Percentiles rank a stretch among this genome's conserved stretches.
phyloP scores from a whole-genome alignment of 2,888 invertebrate species.

The Deilephila elpenor region DNA sequence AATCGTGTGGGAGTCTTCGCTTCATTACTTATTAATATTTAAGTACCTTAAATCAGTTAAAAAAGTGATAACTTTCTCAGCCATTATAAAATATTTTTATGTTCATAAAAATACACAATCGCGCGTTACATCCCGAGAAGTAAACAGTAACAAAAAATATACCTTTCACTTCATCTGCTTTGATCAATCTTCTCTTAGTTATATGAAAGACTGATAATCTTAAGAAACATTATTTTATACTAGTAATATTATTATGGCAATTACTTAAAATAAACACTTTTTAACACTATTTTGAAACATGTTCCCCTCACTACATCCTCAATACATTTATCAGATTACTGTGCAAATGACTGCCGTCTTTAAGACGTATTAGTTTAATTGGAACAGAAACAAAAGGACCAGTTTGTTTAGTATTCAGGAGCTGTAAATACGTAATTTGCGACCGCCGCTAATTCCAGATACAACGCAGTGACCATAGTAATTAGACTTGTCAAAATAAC shows the following conservation, averaged over 20 bases:
- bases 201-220: no score
- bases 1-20: no score
- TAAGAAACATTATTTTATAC: no score
- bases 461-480: slow-evolving; percentile 15
- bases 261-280: neutral
- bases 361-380: slow-evolving; percentile 24
- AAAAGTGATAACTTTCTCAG: no score
- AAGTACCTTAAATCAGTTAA: no score
- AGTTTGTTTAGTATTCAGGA: slow-evolving; percentile 25
- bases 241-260: no score
- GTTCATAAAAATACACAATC: neutral
- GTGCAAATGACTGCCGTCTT: slow-evolving; percentile 11
- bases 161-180: neutral
- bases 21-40: no score
- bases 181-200: neutral
- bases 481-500: slow-evolving; percentile 17
- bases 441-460: slow-evolving; percentile 15
- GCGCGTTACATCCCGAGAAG: neutral
- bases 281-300: neutral
- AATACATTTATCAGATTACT: slow-evolving; percentile 2
- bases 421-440: slow-evolving; percentile 29
- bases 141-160: no score
- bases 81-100: no score
- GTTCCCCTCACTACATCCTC: neutral
- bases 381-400: slow-evolving; percentile 23